phyloP scores from a whole-genome alignment of 2,888 invertebrate genomes.

The Chaetoderma sp. region DNA sequence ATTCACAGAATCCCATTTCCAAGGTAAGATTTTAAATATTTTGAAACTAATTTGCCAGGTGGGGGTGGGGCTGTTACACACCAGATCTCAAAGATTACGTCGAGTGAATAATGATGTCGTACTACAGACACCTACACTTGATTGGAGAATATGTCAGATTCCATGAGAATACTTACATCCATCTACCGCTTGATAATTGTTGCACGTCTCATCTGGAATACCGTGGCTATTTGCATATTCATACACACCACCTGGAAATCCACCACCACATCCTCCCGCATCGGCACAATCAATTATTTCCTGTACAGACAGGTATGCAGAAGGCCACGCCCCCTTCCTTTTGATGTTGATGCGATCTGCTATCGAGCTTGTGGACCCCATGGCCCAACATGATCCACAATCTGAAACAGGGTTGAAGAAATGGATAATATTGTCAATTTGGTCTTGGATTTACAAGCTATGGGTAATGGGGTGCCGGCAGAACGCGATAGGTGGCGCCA shows the following conservation, averaged over 20 bases:
- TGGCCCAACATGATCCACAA: conserved; percentile 72
- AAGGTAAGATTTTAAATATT: no score
- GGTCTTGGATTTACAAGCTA: neutral
- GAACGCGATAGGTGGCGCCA: neutral
- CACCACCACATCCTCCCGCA: conserved; percentile 69
- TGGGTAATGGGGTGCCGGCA: neutral
- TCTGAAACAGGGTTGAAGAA: conserved; percentile 53
- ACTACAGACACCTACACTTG: no score
- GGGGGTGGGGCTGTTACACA: no score
- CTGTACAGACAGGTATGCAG: conserved; percentile 70
- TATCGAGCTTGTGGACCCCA: conserved; percentile 71
- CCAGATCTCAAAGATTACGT: no score
- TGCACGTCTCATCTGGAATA: conserved; percentile 72
- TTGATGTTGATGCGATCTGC: conserved; percentile 72
- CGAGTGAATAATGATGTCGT: no score
- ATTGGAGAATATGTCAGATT: no score
- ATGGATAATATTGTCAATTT: neutral
- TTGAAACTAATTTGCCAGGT: no score
- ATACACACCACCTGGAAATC: conserved; percentile 67
- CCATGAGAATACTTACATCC: no score
- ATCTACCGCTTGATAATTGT: conserved; percentile 72
- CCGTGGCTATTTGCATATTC: conserved; percentile 70
- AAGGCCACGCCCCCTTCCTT: conserved; percentile 70
- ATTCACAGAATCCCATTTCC: no score
- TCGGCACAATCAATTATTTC: conserved; percentile 71